A percentile compares a stretch with the other conserved stretches of the same genome.
These are phyloP conservation scores for Ophraella communa DNA, from an alignment of 2,888 invertebrate genomes.

Conservation along the genomic window DNA sequence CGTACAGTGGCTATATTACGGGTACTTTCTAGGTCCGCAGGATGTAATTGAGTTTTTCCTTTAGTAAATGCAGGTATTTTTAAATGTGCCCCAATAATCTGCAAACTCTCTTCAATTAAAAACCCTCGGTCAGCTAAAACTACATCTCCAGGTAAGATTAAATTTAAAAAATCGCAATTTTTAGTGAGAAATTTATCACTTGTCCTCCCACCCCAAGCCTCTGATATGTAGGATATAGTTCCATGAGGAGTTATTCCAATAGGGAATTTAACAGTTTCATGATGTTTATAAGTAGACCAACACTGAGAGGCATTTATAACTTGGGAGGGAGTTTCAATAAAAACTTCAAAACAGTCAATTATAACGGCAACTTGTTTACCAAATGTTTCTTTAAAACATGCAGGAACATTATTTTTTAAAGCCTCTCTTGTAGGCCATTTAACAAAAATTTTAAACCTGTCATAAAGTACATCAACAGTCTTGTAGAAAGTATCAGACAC, in stretches of 20 bases:
- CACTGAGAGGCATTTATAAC: constrained; percentile 14
- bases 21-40: too few relatives aligned
- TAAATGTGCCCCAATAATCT: too few relatives aligned
- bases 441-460: constrained; percentile 24
- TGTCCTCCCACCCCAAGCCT: constrained; percentile 12
- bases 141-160: too few relatives aligned
- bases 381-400: constrained; percentile 30
- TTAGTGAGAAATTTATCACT: constrained; percentile 3
- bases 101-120: too few relatives aligned
- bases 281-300: constrained; percentile 35
- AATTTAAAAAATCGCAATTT: not conserved
- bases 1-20: too few relatives aligned
- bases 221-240: constrained; percentile 9
- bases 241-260: constrained; percentile 32
- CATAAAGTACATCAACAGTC: constrained; percentile 4
- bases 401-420: constrained; percentile 24
- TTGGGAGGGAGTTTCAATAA: constrained; percentile 25
- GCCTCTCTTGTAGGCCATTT: constrained; percentile 28
- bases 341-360: constrained; percentile 33
- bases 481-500: constrained; percentile 13
- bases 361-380: constrained; percentile 24
- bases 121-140: too few relatives aligned
- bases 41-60: too few relatives aligned
- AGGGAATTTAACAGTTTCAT: constrained; percentile 33
- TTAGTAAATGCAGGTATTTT: too few relatives aligned